Evolutionary conservation across 2,888 invertebrate genomes (phyloP).

Genomic region (Eupithecia centaureata): DNA sequence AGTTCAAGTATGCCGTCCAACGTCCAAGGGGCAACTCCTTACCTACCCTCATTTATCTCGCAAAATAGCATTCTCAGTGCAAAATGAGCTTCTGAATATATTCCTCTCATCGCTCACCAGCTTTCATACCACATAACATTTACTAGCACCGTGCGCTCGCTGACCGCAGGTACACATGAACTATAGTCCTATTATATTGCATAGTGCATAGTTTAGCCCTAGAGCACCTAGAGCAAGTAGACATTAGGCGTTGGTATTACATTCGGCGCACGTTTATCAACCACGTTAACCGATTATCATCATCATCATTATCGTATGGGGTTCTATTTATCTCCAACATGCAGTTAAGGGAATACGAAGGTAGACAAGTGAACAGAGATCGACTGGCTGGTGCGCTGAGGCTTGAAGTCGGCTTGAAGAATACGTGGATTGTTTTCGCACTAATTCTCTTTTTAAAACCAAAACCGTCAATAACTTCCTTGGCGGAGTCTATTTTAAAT

Average conservation of each 20-base stretch:
- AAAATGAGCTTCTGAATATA: conserved; percentile 14
- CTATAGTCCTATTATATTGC: background rate
- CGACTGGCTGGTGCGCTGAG: no score
- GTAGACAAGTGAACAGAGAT: no score
- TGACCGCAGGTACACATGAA: conserved; percentile 32
- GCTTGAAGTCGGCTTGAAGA: no score
- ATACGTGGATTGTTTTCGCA: no score
- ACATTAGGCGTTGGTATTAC: background rate
- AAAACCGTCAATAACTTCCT: no score
- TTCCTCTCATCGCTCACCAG: conserved; percentile 16
- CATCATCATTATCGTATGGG: no score
- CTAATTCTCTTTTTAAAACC: no score
- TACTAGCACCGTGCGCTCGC: conserved; percentile 17
- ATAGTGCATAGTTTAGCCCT: background rate
- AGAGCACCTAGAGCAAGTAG: background rate
- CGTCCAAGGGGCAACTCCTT: conserved; percentile 20
- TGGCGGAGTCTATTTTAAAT: no score
- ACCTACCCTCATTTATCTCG: background rate
- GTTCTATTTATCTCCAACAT: no score
- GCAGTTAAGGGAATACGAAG: no score
- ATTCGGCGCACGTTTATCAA: background rate
- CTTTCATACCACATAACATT: conserved; percentile 25
- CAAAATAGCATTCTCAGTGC: conserved; percentile 8
- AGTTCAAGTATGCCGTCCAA: conserved; percentile 31
- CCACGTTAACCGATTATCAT: no score